These are phyloP conservation scores for Antheraea yamamai DNA, from an alignment of 2,888 invertebrate genomes.

Conservation along the genomic window DNA sequence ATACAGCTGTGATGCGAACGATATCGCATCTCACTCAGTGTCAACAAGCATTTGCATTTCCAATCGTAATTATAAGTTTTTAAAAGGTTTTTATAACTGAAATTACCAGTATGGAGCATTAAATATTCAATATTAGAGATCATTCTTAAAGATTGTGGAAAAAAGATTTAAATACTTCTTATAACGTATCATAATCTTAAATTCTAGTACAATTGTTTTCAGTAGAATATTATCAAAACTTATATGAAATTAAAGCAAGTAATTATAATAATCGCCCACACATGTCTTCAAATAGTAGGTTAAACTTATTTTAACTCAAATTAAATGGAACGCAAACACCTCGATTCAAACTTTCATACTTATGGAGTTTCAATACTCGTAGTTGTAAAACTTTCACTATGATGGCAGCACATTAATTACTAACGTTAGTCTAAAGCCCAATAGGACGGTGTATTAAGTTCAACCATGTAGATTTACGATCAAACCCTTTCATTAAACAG, in stretches of 20 bases:
- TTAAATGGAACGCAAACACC: constrained; percentile 69
- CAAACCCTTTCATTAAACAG: constrained; percentile 80
- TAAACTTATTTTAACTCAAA: constrained; percentile 70
- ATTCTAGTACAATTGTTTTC: not conserved
- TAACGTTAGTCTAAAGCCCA: constrained; percentile 65
- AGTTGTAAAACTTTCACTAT: constrained; percentile 75
- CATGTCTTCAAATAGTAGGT: constrained; percentile 48
- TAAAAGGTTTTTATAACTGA: too few species aligned
- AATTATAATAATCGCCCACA: constrained; percentile 41
- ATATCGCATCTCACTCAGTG: too few species aligned
- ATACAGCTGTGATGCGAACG: not conserved
- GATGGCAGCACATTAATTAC: constrained; percentile 78
- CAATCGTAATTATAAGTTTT: too few species aligned
- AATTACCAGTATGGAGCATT: too few species aligned
- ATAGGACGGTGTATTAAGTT: constrained; percentile 75
- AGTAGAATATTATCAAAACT: constrained; percentile 8
- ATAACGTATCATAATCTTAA: not conserved
- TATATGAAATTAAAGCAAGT: constrained; percentile 27
- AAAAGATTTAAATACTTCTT: not conserved
- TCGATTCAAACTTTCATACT: constrained; percentile 72
- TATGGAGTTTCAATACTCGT: constrained; percentile 73
- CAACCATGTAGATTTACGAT: constrained; percentile 79
- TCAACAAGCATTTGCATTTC: too few species aligned
- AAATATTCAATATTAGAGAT: too few species aligned
- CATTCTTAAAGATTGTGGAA: too few species aligned